Conservation (phyloP, 2,113 vertebrate genomes). For the Petrocephalus zakoni region DNA sequence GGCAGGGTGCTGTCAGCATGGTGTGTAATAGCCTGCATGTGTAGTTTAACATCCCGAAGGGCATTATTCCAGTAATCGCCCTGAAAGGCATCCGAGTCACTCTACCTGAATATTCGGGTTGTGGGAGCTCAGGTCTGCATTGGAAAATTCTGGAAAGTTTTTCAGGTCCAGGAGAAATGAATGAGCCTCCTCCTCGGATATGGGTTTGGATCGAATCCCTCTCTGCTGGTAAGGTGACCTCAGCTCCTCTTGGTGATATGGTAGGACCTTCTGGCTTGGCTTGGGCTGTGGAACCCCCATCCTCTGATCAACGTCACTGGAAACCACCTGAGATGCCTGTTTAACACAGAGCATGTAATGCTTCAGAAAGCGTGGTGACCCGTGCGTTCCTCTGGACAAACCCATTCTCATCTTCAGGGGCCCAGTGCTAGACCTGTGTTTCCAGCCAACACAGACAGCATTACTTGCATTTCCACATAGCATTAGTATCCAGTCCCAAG, state of each 20-base stretch:
- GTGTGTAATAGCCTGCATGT: background rate
- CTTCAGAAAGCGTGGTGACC: background rate
- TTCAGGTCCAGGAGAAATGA: conserved; percentile 71
- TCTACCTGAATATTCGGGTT: conserved; percentile 83
- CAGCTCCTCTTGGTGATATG: conserved; percentile 36
- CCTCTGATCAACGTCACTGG: background rate
- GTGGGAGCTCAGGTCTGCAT: conserved; percentile 64
- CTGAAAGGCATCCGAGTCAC: background rate
- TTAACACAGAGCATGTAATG: conserved; percentile 9
- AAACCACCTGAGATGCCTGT: conserved; percentile 48
- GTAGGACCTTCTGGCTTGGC: conserved; percentile 44
- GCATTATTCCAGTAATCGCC: background rate
- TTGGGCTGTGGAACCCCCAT: conserved; percentile 44
- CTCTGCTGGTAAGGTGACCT: conserved; percentile 41
- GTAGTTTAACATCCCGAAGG: background rate
- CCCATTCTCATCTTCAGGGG: background rate
- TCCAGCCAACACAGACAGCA: background rate
- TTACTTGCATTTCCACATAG: background rate
- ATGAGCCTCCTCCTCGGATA: conserved; percentile 45
- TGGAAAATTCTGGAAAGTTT: conserved; percentile 71
- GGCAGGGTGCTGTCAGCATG: background rate
- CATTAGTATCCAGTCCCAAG: background rate
- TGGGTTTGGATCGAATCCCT: conserved; percentile 20
- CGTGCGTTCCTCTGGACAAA: background rate
- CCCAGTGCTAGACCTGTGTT: background rate